phyloP scores from a whole-genome alignment of 2,113 vertebrate genomes.

The Lucifuga dentata region DNA sequence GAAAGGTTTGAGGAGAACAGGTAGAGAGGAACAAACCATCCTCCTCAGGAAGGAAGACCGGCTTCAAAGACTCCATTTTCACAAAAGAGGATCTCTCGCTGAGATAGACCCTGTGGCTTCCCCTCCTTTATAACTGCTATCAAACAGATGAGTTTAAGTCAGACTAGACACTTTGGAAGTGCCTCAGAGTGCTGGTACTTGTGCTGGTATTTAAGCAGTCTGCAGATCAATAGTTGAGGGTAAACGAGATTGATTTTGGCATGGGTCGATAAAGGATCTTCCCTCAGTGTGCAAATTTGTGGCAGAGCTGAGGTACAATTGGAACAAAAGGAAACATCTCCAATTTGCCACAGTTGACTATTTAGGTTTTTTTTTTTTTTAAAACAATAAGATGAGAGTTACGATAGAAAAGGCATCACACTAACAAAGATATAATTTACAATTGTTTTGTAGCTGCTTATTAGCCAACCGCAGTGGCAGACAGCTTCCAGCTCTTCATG shows the following conservation, averaged over 20 bases:
- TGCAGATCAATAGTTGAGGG: constrained; percentile 46
- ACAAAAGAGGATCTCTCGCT: constrained; percentile 63
- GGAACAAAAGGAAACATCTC: constrained; percentile 23
- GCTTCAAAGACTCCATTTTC: constrained; percentile 65
- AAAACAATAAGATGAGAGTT: neutral
- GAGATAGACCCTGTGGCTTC: constrained; percentile 58
- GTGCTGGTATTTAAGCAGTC: constrained; percentile 55
- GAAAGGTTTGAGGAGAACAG: constrained; percentile 61
- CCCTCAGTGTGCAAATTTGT: constrained; percentile 13
- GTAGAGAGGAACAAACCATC: constrained; percentile 66
- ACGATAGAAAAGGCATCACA: neutral
- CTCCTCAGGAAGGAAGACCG: constrained; percentile 65
- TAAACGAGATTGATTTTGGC: constrained; percentile 59
- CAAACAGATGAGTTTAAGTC: constrained; percentile 62
- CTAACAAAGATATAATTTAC: neutral
- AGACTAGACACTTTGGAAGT: constrained; percentile 42
- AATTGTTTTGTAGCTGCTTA: too few relatives aligned
- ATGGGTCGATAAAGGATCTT: constrained; percentile 50
- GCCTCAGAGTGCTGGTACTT: constrained; percentile 48
- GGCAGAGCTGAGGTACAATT: constrained; percentile 6
- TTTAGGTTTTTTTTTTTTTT: neutral
- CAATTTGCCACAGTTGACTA: constrained; percentile 4
- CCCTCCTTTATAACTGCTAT: constrained; percentile 57
- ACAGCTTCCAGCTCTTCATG: too few relatives aligned
- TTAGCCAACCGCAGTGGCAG: too few relatives aligned